Evolutionary conservation across 2,113 vertebrate species (phyloP), one percentile per base, ranked within the genome.

Genomic region (Mus spicilegus): DNA sequence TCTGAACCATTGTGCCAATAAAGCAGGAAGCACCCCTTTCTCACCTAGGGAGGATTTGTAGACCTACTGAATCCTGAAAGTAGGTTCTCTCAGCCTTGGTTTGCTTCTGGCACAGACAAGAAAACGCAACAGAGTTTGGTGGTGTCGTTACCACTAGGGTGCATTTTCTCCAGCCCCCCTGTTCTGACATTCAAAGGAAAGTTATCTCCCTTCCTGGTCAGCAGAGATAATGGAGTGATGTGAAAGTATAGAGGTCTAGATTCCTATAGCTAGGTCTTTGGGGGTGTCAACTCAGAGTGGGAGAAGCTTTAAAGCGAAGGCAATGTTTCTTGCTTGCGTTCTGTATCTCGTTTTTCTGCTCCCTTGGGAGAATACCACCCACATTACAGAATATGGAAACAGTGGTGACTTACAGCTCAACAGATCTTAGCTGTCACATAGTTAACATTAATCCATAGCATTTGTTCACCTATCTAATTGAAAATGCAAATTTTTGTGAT

Each of bases 1-100:
- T 92, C 90, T 84, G 81, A 89, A 82, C 94, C 51, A 67, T 4
- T 67, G 87, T 70, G 42, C 70, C 51, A 95, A 70, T 5, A 91
- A 36, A 69, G 33, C 39, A 42, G 30, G 28, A 88, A 90, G 22
- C 42, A 72, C 67, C 42, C 39, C 16, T 20, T 56, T 17, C 65
- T 93, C 58, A 56, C 1, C 3, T 72, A 10, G 46, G 78, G 61
- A 76, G 14, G 17, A 84, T 39, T 26, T 56, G 11, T 36, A 87
- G 90, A 58, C 7, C 12, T 33, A 67, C 0, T 5, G 8, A 17
- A 14, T 3, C 42, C 58, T 24, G 36, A 54, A 33, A 28, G 36
- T 8, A 54, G 49, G 28, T 58, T 54, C 87, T 65, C 76, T 61
- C n/a, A 36, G n/a, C 5, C 20, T 77, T 85, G 33, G 73, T 82